These are phyloP conservation scores for Philereme vetulata DNA, from an alignment of 2,888 invertebrate genomes.

Conservation along the genomic window DNA sequence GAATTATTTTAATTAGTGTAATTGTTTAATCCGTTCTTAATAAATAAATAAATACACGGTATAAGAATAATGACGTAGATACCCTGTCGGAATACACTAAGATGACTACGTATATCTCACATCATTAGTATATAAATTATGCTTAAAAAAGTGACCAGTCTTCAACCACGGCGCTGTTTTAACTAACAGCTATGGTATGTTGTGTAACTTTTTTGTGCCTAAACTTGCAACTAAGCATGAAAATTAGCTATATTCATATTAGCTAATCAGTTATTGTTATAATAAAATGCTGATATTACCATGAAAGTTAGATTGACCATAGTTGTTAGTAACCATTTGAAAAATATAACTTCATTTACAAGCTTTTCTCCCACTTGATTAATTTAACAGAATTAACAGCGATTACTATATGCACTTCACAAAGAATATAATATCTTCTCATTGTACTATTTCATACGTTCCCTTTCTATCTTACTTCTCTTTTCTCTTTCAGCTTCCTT, in stretches of 20 bases:
- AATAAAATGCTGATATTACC: too few species aligned
- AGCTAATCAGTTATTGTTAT: too few species aligned
- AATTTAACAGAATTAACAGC: background rate
- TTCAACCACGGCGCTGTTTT: background rate
- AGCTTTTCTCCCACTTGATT: background rate
- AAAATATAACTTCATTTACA: background rate
- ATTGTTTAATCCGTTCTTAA: too few species aligned
- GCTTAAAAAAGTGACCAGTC: too few species aligned
- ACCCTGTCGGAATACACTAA: too few species aligned
- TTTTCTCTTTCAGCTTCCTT: slow-evolving; percentile 24
- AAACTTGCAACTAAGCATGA: background rate
- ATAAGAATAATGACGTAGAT: too few species aligned
- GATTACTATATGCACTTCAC: too few species aligned
- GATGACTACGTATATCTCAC: too few species aligned
- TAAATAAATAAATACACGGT: background rate
- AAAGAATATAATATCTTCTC: background rate
- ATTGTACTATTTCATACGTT: background rate
- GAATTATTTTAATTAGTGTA: too few species aligned
- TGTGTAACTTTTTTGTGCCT: background rate
- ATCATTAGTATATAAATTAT: too few species aligned
- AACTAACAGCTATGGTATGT: background rate
- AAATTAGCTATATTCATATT: background rate
- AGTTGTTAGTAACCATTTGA: background rate
- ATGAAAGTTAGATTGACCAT: too few species aligned
- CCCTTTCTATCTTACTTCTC: slow-evolving; percentile 14